Conservation (phyloP, 1,140 invertebrate species). For the Charaxes varanes region DNA sequence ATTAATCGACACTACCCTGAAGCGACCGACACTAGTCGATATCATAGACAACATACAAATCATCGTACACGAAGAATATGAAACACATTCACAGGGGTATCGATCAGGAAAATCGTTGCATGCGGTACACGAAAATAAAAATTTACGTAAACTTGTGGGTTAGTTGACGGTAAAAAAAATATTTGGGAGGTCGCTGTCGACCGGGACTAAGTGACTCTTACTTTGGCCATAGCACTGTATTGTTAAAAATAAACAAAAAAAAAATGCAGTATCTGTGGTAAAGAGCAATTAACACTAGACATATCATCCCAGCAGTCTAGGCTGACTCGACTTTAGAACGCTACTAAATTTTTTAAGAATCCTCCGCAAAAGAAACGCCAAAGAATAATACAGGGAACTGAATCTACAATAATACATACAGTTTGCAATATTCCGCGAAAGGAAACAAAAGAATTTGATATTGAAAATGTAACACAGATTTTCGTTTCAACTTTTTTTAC, state of each 20-base stretch:
- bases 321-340: slow-evolving; percentile 1
- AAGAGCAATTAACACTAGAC: slow-evolving; percentile 23
- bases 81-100: slow-evolving; percentile 46
- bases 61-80: slow-evolving; percentile 40
- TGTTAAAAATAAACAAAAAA: slow-evolving; percentile 18
- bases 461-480: too few species aligned
- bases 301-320: slow-evolving; percentile 22
- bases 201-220: slow-evolving; percentile 33
- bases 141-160: slow-evolving; percentile 29
- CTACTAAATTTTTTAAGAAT: too few species aligned
- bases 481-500: too few species aligned
- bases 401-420: too few species aligned
- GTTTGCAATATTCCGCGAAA: too few species aligned
- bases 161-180: slow-evolving; percentile 37
- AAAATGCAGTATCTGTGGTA: slow-evolving; percentile 20
- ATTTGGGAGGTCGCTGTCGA: slow-evolving; percentile 49
- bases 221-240: slow-evolving; percentile 22
- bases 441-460: too few species aligned
- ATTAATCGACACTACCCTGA: too few species aligned
- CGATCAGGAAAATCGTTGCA: slow-evolving; percentile 37
- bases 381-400: too few species aligned
- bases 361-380: too few species aligned
- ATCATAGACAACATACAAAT: slow-evolving; percentile 18
- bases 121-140: slow-evolving; percentile 37
- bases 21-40: slow-evolving; percentile 27